A percentile compares a stretch with the other conserved stretches of the same genome.
Conservation (phyloP, 2,888 invertebrate species). For the Parnassius glacialis region DNA sequence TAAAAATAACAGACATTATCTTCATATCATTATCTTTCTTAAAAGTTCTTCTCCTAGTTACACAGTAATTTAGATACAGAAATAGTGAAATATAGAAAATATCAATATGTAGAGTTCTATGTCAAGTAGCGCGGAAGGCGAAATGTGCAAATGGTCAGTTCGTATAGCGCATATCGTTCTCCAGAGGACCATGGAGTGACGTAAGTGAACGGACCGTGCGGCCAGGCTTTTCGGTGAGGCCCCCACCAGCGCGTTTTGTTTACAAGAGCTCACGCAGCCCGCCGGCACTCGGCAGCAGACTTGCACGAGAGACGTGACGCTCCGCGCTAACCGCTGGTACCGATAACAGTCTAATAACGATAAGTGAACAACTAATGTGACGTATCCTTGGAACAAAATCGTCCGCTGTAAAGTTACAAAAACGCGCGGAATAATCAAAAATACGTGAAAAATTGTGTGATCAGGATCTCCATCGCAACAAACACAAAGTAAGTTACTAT, state of each 20-base stretch:
- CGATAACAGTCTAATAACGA: constrained; percentile 3
- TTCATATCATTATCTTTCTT: too few species aligned
- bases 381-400: background rate
- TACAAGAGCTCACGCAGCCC: constrained; percentile 68
- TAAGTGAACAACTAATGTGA: constrained; percentile 16
- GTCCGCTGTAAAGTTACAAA: background rate
- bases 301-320: constrained; percentile 67
- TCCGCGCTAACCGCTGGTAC: constrained; percentile 34
- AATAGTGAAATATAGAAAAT: too few species aligned
- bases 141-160: constrained; percentile 16
- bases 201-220: constrained; percentile 72
- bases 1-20: too few species aligned
- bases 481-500: constrained; percentile 51
- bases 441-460: constrained; percentile 55
- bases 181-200: constrained; percentile 55
- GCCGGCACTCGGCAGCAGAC: constrained; percentile 73
- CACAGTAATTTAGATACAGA: too few species aligned
- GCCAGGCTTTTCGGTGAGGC: constrained; percentile 76
- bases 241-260: constrained; percentile 77
- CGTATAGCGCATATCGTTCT: constrained; percentile 28
- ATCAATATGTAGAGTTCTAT: background rate
- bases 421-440: constrained; percentile 28
- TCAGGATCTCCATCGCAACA: constrained; percentile 36
- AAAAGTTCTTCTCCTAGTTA: too few species aligned
- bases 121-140: constrained; percentile 1